Conservation (phyloP, 2,113 vertebrate genomes). For the Acinonyx jubatus region DNA sequence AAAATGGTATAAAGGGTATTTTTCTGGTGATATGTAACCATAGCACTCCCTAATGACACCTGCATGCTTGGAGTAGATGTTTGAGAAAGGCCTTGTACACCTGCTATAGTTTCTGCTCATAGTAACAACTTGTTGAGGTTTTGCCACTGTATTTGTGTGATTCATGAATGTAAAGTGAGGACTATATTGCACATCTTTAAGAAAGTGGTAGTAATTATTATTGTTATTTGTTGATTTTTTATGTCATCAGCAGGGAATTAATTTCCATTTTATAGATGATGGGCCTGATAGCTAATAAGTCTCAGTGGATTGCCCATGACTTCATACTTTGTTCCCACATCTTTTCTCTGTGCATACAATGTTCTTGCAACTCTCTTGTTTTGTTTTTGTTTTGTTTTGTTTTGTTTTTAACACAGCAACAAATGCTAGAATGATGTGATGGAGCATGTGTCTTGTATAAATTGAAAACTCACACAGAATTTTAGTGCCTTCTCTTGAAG, state of each 20-base stretch:
- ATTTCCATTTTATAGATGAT: background rate
- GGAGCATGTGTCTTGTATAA: background rate
- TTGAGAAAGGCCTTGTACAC: background rate
- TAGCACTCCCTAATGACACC: background rate
- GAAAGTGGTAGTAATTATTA: background rate
- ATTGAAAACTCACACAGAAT: background rate
- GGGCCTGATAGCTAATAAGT: background rate
- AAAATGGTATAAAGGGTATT: background rate
- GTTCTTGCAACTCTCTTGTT: background rate
- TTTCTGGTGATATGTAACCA: background rate
- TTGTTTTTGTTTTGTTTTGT: no score
- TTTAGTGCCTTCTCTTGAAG: background rate
- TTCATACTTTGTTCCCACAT: background rate
- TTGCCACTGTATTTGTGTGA: background rate
- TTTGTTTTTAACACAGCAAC: background rate
- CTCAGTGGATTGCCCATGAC: background rate
- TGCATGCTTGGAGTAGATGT: background rate
- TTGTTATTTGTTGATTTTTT: background rate
- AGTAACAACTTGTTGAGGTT: background rate
- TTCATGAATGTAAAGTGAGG: background rate
- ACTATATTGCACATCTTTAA: background rate
- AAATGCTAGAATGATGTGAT: background rate
- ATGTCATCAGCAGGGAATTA: background rate
- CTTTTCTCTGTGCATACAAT: background rate
- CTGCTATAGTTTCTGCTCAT: background rate